Conservation (phyloP, 2,113 vertebrate genomes). For the Epinephelus moara region DNA sequence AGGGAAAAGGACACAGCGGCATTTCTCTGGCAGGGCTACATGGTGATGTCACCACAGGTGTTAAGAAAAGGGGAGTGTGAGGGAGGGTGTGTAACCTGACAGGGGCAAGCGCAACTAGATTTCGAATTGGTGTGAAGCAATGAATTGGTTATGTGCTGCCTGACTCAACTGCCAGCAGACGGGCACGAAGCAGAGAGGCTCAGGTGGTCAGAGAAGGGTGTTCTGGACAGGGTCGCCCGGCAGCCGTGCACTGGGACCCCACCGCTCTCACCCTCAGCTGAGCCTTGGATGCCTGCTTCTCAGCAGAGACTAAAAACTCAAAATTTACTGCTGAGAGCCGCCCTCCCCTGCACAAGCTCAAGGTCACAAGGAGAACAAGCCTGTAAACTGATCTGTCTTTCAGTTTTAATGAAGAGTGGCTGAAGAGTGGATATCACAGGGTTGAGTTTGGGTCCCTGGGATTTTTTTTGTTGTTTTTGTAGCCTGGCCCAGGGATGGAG, state of each 20-base stretch:
- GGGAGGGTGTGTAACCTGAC: slow-evolving; percentile 51
- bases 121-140: slow-evolving; percentile 74
- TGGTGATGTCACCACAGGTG: slow-evolving; percentile 42
- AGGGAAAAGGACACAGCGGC: neutral
- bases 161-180: slow-evolving; percentile 44
- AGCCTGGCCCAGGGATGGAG: neutral
- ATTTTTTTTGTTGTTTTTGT: neutral
- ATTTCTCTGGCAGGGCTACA: slow-evolving; percentile 11
- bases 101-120: slow-evolving; percentile 43
- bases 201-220: slow-evolving; percentile 54
- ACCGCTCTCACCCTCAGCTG: slow-evolving; percentile 20
- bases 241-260: slow-evolving; percentile 32
- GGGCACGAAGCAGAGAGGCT: slow-evolving; percentile 44
- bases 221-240: slow-evolving; percentile 17
- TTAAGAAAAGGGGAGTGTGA: slow-evolving; percentile 42
- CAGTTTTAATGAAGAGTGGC: slow-evolving; percentile 22
- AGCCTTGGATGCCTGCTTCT: slow-evolving; percentile 22
- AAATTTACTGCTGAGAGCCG: neutral
- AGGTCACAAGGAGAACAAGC: slow-evolving; percentile 47
- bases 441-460: neutral
- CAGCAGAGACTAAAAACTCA: neutral
- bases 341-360: slow-evolving; percentile 18
- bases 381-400: slow-evolving; percentile 1
- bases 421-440: neutral
- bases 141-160: slow-evolving; percentile 56